Base-by-base conservation (phyloP, 2,888 invertebrate species). In the Pelosia muscerda region DNA sequence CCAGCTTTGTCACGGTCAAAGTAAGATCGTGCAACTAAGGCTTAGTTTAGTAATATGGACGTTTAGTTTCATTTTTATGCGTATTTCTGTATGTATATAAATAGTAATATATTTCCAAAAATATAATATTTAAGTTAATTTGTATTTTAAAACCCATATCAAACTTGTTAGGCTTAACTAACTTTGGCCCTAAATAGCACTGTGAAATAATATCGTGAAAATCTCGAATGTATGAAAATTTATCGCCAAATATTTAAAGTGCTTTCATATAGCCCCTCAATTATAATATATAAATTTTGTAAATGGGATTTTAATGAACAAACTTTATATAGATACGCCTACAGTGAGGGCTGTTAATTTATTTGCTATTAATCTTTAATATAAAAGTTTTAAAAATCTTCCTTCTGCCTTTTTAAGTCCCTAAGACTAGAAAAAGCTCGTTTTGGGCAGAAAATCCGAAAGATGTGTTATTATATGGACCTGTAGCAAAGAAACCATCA, bases 271-370 rank as follows among this genome's bases (percentile, higher is more conserved):
- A 74, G 74, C 60, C 75, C 79, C 74, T 78, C 81, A 65, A 81
- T 81, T 79, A 77, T 82, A 81, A 82, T 81, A 78, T 73, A 57
- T 72, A 75, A 84, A 83, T 77, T 86, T 83, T 65, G 78, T 77
- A 76, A 86, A 85, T 83, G 81, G 76, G 75, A 68, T 81, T 84
- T 82, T 82, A 85, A 85, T 86, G 81, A 76, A 77, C 67, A 79
- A 84, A 86, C 81, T 85, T 86, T 82, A 69, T 73, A 77, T 74
- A 76, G 73, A 75, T 79, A 75, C 76, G 74, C 77, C 72, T 77
- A 75, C 68, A 65, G 73, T 68, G 66, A 63, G 59, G 64, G 53
- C 63, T 66, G 65, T 71, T 77, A 63, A 71, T 69, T 73, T 66
- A 72, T 63, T 25, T 23, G 49, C 49, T 49, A 49, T 49, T n/a